Percentiles rank a stretch among this genome's conserved stretches.
Evolutionary conservation across 2,888 invertebrate species (phyloP).

Genomic region (Zhuqinia jingwanae): DNA sequence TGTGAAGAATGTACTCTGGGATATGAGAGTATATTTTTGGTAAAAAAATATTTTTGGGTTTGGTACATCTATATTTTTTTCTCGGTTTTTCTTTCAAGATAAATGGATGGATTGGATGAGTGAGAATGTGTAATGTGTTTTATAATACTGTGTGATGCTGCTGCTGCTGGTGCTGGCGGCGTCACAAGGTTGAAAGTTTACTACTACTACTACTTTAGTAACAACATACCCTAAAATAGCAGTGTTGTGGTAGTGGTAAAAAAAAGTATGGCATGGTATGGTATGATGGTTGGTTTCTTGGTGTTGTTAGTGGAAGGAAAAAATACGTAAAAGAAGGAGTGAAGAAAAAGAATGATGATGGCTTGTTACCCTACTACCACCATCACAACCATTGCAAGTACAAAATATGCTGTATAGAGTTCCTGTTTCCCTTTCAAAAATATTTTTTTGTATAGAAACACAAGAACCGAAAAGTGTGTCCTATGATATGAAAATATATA

Average conservation of each 20-base stretch:
- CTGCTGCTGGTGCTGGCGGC: constrained; percentile 68
- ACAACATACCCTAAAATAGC: neutral
- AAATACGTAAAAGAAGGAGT: constrained; percentile 51
- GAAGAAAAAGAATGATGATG: constrained; percentile 70
- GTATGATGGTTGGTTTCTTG: constrained; percentile 40
- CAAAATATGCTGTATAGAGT: constrained; percentile 63
- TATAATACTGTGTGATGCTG: too few relatives aligned
- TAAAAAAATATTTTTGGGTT: constrained; percentile 58
- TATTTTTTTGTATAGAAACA: neutral
- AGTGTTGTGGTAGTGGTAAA: constrained; percentile 23
- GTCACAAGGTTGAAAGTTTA: constrained; percentile 62
- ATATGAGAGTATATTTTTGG: constrained; percentile 1
- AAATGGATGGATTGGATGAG: constrained; percentile 60
- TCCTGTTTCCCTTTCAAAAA: constrained; percentile 53
- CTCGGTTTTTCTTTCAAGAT: constrained; percentile 35
- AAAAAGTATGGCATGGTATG: neutral
- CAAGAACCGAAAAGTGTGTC: neutral
- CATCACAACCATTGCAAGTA: constrained; percentile 34
- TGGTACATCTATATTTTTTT: constrained; percentile 49
- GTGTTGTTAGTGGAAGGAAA: constrained; percentile 41
- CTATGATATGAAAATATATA: constrained; percentile 10
- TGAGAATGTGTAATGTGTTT: constrained; percentile 60
- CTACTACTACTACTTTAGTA: constrained; percentile 29
- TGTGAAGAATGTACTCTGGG: neutral
- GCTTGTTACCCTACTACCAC: constrained; percentile 66